Percentiles rank a stretch among this genome's conserved stretches.
Evolutionary conservation across 2,797 vertebrate species (phyloP).

Genomic region (Molossus molossus): DNA sequence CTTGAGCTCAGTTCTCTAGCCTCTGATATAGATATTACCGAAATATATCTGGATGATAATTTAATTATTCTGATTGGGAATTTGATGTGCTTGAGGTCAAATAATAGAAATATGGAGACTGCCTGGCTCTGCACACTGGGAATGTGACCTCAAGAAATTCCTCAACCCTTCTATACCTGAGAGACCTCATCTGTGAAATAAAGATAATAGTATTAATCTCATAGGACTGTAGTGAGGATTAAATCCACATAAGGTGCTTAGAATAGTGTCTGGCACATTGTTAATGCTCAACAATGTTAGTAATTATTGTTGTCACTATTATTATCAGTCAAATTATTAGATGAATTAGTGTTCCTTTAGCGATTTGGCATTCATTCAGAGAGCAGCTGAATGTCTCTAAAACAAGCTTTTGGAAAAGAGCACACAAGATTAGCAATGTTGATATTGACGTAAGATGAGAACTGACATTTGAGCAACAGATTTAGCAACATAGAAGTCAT

Average conservation of each 20-base stretch:
- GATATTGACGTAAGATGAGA: not conserved
- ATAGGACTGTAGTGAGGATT: not conserved
- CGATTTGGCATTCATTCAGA: conserved; percentile 59
- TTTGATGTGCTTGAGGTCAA: not conserved
- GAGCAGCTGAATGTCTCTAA: not conserved
- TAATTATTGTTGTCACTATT: not conserved
- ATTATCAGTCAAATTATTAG: conserved; percentile 66
- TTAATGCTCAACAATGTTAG: conserved; percentile 32
- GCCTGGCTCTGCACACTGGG: not conserved
- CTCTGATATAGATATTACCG: not conserved
- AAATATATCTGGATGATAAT: not conserved
- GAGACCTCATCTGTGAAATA: not conserved
- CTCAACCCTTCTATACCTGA: not conserved
- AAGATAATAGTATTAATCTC: not conserved
- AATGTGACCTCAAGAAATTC: not conserved
- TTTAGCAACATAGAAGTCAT: not conserved
- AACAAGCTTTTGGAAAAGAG: conserved; percentile 61
- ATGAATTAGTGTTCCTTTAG: conserved; percentile 67
- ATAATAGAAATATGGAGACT: not conserved
- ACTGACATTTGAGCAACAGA: not conserved
- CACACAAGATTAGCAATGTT: conserved; percentile 8
- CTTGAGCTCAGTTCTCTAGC: not conserved
- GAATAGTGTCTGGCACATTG: not conserved
- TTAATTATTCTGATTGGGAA: not conserved
- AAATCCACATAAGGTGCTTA: conserved; percentile 22